These are phyloP conservation scores for Diorhabda sublineata DNA, from an alignment of 1,140 invertebrate species.

Conservation along the genomic window DNA sequence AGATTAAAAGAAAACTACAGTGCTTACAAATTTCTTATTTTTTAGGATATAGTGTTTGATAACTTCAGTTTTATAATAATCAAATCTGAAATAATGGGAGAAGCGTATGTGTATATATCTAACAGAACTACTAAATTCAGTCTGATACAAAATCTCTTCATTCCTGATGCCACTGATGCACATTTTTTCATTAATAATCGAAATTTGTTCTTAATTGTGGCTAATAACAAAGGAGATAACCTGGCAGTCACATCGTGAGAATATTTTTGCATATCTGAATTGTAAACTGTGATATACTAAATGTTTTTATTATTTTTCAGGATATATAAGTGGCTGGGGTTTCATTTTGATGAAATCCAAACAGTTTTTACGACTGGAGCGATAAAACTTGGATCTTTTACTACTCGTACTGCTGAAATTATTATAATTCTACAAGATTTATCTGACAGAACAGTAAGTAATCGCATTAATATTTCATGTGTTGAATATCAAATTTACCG, in stretches of 20 bases:
- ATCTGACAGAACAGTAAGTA: conserved; percentile 9
- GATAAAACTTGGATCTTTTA: conserved; percentile 8
- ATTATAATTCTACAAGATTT: conserved; percentile 9
- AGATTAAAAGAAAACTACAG: too few species aligned
- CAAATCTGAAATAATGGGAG: neutral
- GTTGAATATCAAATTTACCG: neutral
- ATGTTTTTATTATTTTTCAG: conserved; percentile 5
- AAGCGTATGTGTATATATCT: conserved; percentile 3
- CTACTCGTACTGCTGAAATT: conserved; percentile 10
- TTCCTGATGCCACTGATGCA: conserved; percentile 6
- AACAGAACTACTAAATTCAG: neutral
- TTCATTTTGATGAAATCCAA: conserved; percentile 14
- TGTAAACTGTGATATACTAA: neutral
- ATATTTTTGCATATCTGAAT: neutral
- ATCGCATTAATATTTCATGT: neutral
- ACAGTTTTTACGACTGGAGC: conserved; percentile 13
- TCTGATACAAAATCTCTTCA: neutral
- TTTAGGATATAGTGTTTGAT: neutral
- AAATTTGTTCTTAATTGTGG: neutral
- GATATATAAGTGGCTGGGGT: conserved; percentile 12
- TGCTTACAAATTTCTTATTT: neutral
- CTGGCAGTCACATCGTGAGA: neutral
- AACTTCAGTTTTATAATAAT: neutral
- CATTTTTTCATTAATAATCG: conserved; percentile 7
- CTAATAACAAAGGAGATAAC: conserved; percentile 8